Evolutionary conservation across 2,113 vertebrate genomes (phyloP).

Genomic region (Stegostoma tigrinum): DNA sequence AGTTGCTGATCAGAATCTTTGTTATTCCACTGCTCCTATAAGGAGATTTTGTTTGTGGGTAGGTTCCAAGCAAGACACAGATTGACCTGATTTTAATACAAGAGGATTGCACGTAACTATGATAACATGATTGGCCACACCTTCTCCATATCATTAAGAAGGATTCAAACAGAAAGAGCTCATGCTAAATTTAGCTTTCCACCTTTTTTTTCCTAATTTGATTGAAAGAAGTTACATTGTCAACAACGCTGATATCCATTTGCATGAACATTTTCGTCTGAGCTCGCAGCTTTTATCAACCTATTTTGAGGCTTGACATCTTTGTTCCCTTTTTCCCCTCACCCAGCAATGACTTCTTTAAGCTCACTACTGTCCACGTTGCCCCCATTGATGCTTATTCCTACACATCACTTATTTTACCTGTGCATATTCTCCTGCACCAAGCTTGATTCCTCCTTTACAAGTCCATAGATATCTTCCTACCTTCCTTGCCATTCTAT

Average conservation of each 20-base stretch:
- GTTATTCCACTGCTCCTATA: background rate
- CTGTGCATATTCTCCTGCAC: background rate
- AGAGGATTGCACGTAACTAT: background rate
- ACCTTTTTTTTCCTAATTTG: background rate
- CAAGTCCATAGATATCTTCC: background rate
- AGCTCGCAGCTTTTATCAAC: background rate
- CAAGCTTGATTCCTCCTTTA: background rate
- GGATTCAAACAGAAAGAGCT: background rate
- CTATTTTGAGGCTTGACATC: background rate
- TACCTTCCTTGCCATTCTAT: background rate
- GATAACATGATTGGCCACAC: background rate
- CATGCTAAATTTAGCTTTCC: background rate
- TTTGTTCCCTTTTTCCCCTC: background rate
- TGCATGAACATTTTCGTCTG: background rate
- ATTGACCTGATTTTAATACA: background rate
- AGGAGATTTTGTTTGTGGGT: background rate
- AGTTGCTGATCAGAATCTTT: background rate
- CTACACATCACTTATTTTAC: background rate
- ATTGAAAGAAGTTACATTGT: background rate
- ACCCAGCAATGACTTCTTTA: background rate
- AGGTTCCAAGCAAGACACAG: background rate
- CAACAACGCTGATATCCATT: background rate
- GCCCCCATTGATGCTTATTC: background rate
- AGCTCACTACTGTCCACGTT: background rate
- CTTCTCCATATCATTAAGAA: background rate